Evolutionary conservation across 2,113 vertebrate species (phyloP), one percentile per base, ranked within the genome.

Genomic region (Grallaria varia): DNA sequence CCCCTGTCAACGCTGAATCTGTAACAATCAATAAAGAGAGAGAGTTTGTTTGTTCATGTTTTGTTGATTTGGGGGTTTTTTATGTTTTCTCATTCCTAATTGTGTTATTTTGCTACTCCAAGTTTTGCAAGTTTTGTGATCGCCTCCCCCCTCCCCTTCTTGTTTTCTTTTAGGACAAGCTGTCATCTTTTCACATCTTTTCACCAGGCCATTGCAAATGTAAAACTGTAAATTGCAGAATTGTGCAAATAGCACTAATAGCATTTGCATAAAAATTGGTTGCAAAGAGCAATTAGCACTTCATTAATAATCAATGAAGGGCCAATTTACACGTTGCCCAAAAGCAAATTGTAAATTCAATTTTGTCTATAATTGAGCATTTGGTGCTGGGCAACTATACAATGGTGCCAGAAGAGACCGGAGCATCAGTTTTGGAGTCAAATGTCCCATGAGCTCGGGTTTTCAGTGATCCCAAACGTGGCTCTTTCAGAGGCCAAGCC

Each of bases 261-360:
- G 96, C 94, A 91, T 97, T 96, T 93, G 83, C 97, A 97, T 98
- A 97, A 97, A 97, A 98, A 98, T 97, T 94, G 97, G 98, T 97
- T 98, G 97, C 97, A 97, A 97, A 97, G 97, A 98, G 97, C 98
- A 98, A 98, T 98, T 98, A 98, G 97, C 98, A 98, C 98, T 97
- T 98, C 98, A 98, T 98, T 98, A 98, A 98, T 98, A 98, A 98
- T 98, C 98, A 97, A 97, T 97, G 98, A 98, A 98, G 96, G 96
- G 97, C 98, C 97, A 98, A 98, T 98, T 98, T 98, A 97, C 98
- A 98, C 98, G 84, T 97, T 96, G 97, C 97, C 98, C 97, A 96
- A 97, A 98, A 98, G 97, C 97, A 97, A 98, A 97, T 97, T 97
- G 96, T 97, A 97, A 97, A 97, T 96, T 97, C 86, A 85, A 98